Base-by-base conservation (phyloP, 53 echinoderm and acorn worm genomes). In the Mesocentrotus franciscanus region DNA sequence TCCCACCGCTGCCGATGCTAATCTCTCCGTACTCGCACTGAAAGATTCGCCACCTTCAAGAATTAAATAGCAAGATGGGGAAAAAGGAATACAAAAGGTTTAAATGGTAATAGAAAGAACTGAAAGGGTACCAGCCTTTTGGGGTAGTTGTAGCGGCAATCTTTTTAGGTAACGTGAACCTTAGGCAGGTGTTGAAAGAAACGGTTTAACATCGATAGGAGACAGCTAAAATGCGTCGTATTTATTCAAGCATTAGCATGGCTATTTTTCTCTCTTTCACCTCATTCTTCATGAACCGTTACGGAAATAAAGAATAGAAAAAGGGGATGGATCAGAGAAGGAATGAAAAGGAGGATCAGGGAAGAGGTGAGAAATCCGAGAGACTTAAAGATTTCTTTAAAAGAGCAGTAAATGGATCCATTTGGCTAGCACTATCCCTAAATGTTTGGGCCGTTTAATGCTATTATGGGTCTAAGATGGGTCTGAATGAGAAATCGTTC, bases 221-320 rank as follows among this genome's bases (percentile, higher is more conserved):
- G 92, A 92, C 92, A 92, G 92, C 56, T 34, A 56, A 92, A 93
- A 93, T 93, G 29, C 83, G 59, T 93, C 32, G 93, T 93, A 93
- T 93, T 93, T 93, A 93, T 93, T 79, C 93, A 93, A 81, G 93
- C 93, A 93, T 81, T 93, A 93, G 81, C 42, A 81, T n/a, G 39
- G 13, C 56, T 60, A 20, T 92, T 93, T 83, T 57, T 18, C 34
- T 81, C 70, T 78, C 64, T 91, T 66, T 66, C 0, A 3, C 66
- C 56, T 66, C 35, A 66, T 87, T 91, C 91, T 91, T 91, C 58
- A 9, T 91, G 91, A 87, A 87, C 87, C 87, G 26, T 57, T 87
- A 87, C 87, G 87, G 87, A 87, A 87, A 87, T 91, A 91, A 64
- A 91, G 18, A 68, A 64, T 35, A 66, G 68, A 68, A 68, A 91